These are phyloP conservation scores for Neodiprion fabricii DNA, from an alignment of 1,140 invertebrate genomes.

Conservation along the genomic window DNA sequence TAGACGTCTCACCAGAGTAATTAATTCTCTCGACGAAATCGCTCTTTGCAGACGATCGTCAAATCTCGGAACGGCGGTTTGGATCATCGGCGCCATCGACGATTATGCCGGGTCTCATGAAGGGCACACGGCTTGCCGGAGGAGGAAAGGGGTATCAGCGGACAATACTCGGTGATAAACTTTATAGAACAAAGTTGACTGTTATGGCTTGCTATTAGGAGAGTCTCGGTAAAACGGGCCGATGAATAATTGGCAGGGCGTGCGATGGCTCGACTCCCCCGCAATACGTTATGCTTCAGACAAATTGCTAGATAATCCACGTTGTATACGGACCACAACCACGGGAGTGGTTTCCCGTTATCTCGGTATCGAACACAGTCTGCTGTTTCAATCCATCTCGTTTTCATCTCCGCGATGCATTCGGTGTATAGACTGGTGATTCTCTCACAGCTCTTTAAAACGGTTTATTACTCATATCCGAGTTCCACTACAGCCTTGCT, in stretches of 20 bases:
- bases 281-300: slow-evolving; percentile 32
- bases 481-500: no score
- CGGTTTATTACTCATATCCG: no score
- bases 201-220: neutral
- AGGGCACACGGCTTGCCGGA: neutral
- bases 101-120: no score
- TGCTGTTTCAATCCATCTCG: neutral
- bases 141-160: neutral
- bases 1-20: neutral
- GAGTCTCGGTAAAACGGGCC: slow-evolving; percentile 28
- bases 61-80: no score
- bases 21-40: neutral
- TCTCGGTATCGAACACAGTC: neutral
- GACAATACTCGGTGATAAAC: neutral
- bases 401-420: no score
- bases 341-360: neutral
- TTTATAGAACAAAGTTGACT: neutral
- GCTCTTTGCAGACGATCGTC: no score
- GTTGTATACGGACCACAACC: slow-evolving; percentile 7
- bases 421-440: no score
- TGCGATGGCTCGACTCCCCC: slow-evolving; percentile 19
- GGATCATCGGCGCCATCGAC: no score
- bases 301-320: slow-evolving; percentile 34
- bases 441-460: no score
- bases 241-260: slow-evolving; percentile 37